phyloP scores from a whole-genome alignment of 2,113 vertebrate species.

The Plectropomus leopardus region DNA sequence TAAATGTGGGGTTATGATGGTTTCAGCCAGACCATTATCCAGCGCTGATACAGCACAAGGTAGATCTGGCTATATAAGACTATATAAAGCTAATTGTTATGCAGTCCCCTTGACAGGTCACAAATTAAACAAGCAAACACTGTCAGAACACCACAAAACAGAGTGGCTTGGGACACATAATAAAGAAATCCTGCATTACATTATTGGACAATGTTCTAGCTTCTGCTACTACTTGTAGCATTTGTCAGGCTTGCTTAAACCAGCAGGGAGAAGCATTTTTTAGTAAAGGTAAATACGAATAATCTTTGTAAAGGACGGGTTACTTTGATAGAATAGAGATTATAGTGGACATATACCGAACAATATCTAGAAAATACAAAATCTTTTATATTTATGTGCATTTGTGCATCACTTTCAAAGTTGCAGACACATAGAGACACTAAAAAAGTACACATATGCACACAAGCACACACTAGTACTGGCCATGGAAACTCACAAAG shows the following conservation, averaged over 20 bases:
- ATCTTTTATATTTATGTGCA: conserved; percentile 32
- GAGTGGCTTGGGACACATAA: too few relatives aligned
- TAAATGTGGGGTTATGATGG: too few relatives aligned
- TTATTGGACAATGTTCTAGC: not conserved
- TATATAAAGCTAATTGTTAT: too few relatives aligned
- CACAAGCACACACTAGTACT: conserved; percentile 8
- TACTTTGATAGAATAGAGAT: not conserved
- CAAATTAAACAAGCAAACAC: too few relatives aligned
- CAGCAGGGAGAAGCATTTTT: not conserved
- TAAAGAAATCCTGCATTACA: not conserved
- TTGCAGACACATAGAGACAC: conserved; percentile 6
- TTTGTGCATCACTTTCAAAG: conserved; percentile 30
- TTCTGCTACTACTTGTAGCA: not conserved
- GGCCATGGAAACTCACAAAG: conserved; percentile 1
- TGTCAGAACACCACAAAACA: too few relatives aligned
- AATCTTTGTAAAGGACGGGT: not conserved
- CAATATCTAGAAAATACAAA: not conserved
- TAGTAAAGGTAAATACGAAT: not conserved
- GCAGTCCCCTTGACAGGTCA: too few relatives aligned
- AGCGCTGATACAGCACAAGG: too few relatives aligned
- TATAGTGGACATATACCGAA: not conserved
- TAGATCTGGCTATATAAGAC: too few relatives aligned
- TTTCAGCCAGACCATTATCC: too few relatives aligned
- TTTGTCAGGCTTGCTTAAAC: not conserved
- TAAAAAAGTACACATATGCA: not conserved